Conservation (phyloP, 2,888 invertebrate genomes). For the Gastrophysa polygoni region DNA sequence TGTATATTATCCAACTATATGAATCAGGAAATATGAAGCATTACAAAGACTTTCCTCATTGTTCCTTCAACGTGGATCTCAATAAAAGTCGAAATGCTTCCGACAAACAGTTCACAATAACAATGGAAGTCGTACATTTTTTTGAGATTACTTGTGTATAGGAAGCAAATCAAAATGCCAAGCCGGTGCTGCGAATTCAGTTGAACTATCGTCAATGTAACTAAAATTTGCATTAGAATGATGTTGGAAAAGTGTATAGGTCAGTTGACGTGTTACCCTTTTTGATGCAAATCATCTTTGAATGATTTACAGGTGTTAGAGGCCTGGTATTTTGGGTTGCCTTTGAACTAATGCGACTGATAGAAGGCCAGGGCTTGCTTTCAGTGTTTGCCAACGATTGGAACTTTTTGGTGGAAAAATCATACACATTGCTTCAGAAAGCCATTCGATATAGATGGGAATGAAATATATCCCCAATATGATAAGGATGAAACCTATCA, state of each 20-base stretch:
- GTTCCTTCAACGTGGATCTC: too few relatives aligned
- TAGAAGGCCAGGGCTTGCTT: conserved; percentile 44
- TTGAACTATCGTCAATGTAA: neutral
- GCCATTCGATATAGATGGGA: too few relatives aligned
- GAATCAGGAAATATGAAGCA: too few relatives aligned
- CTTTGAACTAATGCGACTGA: conserved; percentile 24
- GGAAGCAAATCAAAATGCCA: neutral
- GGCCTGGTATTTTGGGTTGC: neutral
- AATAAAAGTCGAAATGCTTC: too few relatives aligned
- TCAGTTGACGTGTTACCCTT: neutral
- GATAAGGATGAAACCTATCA: too few relatives aligned
- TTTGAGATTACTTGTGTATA: neutral
- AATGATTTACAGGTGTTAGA: neutral
- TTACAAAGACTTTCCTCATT: too few relatives aligned
- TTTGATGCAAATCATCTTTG: neutral
- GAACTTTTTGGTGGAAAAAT: too few relatives aligned
- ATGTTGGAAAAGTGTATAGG: neutral
- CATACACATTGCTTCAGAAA: too few relatives aligned
- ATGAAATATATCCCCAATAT: too few relatives aligned
- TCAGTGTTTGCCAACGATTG: neutral
- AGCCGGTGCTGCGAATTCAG: neutral
- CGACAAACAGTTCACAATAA: neutral
- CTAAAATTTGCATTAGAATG: neutral
- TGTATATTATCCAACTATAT: too few relatives aligned
- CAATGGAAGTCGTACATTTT: neutral